phyloP scores from a whole-genome alignment of 1,140 invertebrate genomes.

The Zaprionus africanus region DNA sequence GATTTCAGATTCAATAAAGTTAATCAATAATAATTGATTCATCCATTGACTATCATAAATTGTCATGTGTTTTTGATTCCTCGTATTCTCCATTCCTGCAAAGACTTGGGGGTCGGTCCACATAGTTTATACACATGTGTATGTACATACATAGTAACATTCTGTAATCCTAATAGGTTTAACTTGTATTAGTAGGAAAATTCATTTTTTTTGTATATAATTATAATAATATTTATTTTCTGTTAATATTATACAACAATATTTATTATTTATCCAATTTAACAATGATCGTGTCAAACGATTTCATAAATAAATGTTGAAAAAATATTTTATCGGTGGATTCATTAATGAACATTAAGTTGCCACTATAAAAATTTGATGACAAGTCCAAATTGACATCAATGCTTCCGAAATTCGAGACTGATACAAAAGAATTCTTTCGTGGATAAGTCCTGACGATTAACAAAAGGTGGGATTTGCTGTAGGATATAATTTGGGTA shows the following conservation, averaged over 20 bases:
- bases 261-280: slow-evolving; percentile 88
- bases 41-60: slow-evolving; percentile 5
- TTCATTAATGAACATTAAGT: slow-evolving; percentile 87
- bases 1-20: slow-evolving; percentile 2
- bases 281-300: slow-evolving; percentile 88
- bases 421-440: slow-evolving; percentile 89
- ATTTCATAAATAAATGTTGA: slow-evolving; percentile 87
- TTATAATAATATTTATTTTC: slow-evolving; percentile 10
- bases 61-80: background rate
- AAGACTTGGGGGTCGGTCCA: background rate
- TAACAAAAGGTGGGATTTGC: slow-evolving; percentile 87
- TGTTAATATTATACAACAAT: background rate
- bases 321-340: slow-evolving; percentile 87
- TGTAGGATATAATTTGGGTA: slow-evolving; percentile 87
- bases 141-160: background rate
- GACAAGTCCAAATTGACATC: slow-evolving; percentile 89
- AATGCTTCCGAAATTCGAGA: slow-evolving; percentile 88
- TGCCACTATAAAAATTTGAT: slow-evolving; percentile 90
- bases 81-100: background rate
- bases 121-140: background rate
- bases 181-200: background rate
- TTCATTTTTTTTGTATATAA: background rate
- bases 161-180: background rate
- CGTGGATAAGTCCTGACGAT: slow-evolving; percentile 91
- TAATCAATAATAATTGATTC: slow-evolving; percentile 1